Base-by-base conservation (phyloP, 92 coral and sea anemone genomes). In the Actinostola sp. region DNA sequence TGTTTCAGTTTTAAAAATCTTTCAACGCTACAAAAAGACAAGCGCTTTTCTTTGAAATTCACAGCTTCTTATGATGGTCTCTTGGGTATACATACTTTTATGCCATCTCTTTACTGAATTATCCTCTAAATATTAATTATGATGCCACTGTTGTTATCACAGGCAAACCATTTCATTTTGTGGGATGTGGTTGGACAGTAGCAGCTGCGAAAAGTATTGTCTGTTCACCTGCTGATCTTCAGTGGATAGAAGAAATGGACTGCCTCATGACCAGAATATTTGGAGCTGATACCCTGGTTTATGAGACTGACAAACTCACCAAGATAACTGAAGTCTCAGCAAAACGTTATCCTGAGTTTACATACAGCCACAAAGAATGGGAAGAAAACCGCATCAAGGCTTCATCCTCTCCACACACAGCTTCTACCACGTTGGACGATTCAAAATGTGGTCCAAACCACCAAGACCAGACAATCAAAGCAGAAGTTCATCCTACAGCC, bases 121-220 rank as follows among this genome's bases (percentile, higher is more conserved):
- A n/a, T 2, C 25, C n/a, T 27, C 2, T 28, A 39, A 27, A 8
- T 41, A 59, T 7, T 14, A 7, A 39, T 14, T 39, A 2, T 59
- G 16, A 58, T 13, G 32, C 21, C 16, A 31, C 2, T 58, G 23
- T 63, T 63, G 52, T 63, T 3, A n/a, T 63, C 6, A 12, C 19
- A 62, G 80, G 77, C 39, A 33, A 46, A 26, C 45, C 73, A 20
- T 80, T 80, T 60, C 51, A 73, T 65, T 82, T 82, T 46, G 60
- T 68, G 38, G 87, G 87, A 28, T 82, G 87, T 60, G 87, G 87
- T 8, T 82, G 87, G 87, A 13, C 81, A 19, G 8, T 9, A 14
- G 50, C 43, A 3, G 19, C 32, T 1, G 53, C 70, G 35, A 55
- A 65, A 35, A 31, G 27, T 25, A 50, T 66, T 17, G 36, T 48